phyloP scores from a whole-genome alignment of 53 echinoderm and acorn worm genomes.

The Antedon mediterranea region DNA sequence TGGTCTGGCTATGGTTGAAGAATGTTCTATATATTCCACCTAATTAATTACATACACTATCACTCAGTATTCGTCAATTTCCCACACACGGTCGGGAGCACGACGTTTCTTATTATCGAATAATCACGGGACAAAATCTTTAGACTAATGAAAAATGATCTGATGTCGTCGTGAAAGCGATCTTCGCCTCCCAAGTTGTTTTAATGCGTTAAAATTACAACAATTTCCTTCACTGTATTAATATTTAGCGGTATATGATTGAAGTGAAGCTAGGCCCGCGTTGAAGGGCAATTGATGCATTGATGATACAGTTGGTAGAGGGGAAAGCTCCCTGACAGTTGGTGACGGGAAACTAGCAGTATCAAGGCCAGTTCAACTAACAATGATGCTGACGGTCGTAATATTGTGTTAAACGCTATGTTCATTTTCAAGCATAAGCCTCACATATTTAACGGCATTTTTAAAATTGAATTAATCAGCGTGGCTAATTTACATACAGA shows the following conservation, averaged over 20 bases:
- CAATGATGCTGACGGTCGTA: background rate
- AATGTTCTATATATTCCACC: too few species aligned
- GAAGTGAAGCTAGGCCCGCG: background rate
- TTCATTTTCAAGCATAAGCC: too few species aligned
- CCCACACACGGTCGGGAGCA: background rate
- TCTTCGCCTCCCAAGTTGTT: constrained; percentile 1
- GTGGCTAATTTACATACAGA: too few species aligned
- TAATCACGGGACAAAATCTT: background rate
- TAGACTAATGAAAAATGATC: background rate
- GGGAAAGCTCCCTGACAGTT: background rate
- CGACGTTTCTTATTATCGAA: background rate
- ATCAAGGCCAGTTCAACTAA: background rate
- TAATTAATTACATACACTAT: background rate
- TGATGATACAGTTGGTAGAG: background rate
- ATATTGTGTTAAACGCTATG: too few species aligned
- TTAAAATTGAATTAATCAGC: too few species aligned
- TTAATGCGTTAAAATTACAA: background rate
- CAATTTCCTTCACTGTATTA: background rate
- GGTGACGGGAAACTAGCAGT: background rate
- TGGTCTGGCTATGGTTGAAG: too few species aligned
- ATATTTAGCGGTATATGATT: background rate
- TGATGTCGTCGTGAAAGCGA: background rate
- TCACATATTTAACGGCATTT: too few species aligned
- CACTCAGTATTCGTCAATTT: background rate
- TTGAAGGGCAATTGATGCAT: background rate